Evolutionary conservation across 2,888 invertebrate genomes (phyloP).

Genomic region (Aplocera efformata): DNA sequence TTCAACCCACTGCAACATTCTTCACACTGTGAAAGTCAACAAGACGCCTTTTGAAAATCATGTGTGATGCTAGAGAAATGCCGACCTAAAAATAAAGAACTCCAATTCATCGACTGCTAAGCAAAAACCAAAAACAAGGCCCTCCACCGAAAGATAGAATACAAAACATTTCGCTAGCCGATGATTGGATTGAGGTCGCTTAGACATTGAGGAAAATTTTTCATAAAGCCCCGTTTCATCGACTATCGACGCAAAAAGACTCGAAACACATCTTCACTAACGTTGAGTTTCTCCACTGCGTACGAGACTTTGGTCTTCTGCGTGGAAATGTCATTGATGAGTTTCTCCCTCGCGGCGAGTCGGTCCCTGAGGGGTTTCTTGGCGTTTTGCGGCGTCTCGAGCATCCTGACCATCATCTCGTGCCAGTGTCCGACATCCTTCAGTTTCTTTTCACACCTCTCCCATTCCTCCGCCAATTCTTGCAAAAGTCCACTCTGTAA

Average conservation of each 20-base stretch:
- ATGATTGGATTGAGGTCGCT: too few relatives aligned
- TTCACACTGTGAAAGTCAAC: too few relatives aligned
- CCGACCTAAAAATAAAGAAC: too few relatives aligned
- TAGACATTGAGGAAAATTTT: too few relatives aligned
- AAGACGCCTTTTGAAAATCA: too few relatives aligned
- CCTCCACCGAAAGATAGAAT: too few relatives aligned
- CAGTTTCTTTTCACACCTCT: slow-evolving; percentile 96
- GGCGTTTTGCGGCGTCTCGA: slow-evolving; percentile 90
- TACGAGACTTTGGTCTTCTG: slow-evolving; percentile 94
- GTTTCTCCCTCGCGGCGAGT: slow-evolving; percentile 91
- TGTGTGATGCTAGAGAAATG: too few relatives aligned
- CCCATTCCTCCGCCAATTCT: slow-evolving; percentile 97
- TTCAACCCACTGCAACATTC: too few relatives aligned
- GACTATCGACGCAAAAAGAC: neutral
- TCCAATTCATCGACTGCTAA: too few relatives aligned
- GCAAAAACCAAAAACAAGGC: too few relatives aligned
- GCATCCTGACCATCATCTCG: slow-evolving; percentile 88
- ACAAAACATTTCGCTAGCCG: too few relatives aligned
- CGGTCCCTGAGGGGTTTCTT: slow-evolving; percentile 94
- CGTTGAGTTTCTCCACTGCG: slow-evolving; percentile 94
- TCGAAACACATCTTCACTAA: slow-evolving; percentile 55
- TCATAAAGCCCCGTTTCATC: neutral
- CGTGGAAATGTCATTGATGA: slow-evolving; percentile 91
- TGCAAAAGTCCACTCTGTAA: slow-evolving; percentile 91
- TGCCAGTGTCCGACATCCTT: slow-evolving; percentile 94